phyloP scores from a whole-genome alignment of 2,797 vertebrate species.

The Lerista edwardsae region DNA sequence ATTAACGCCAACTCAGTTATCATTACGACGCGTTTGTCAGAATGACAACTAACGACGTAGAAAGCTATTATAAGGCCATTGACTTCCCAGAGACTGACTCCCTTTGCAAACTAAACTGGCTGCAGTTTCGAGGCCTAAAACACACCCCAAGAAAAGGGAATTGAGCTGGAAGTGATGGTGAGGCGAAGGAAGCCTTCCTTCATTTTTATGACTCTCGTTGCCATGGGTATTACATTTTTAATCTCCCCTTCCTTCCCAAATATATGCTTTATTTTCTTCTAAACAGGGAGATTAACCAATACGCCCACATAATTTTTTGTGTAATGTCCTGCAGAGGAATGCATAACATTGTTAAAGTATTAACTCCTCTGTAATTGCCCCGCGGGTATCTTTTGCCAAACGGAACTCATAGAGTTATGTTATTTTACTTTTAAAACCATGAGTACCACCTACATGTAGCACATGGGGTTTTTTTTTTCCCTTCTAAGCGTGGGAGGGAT shows the following conservation, averaged over 20 bases:
- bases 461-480: background rate
- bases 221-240: background rate
- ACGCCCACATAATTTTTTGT: rapidly evolving
- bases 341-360: background rate
- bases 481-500: background rate
- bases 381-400: background rate
- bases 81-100: background rate
- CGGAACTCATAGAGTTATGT: background rate
- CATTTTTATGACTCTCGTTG: constrained; percentile 8
- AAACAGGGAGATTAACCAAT: background rate
- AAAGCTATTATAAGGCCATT: background rate
- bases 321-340: background rate
- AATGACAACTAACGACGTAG: constrained; percentile 9
- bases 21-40: constrained; percentile 14
- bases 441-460: constrained; percentile 33
- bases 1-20: constrained; percentile 35
- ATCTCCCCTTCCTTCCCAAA: background rate
- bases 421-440: constrained; percentile 8
- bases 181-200: constrained; percentile 2
- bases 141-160: background rate
- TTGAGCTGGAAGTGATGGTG: background rate
- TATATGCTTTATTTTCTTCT: background rate
- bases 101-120: background rate
- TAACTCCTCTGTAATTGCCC: constrained; percentile 22
- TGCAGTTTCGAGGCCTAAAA: background rate